These are phyloP conservation scores for Parus major DNA, from an alignment of 2,113 vertebrate genomes.

Conservation along the genomic window DNA sequence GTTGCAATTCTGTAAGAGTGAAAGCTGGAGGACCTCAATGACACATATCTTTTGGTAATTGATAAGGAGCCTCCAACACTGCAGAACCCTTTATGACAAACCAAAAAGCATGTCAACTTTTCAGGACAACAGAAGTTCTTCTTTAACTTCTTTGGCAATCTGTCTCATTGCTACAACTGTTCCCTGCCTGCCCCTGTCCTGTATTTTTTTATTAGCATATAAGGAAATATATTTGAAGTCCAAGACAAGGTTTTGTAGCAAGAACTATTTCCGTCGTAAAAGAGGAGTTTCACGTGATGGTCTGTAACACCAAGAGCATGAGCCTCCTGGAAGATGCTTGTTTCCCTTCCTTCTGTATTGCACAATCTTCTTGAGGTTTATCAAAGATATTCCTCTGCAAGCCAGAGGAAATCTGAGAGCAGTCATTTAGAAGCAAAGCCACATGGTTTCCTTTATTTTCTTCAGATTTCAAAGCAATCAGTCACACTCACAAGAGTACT, in stretches of 20 bases:
- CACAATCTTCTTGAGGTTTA: constrained; percentile 10
- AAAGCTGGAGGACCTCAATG: not conserved
- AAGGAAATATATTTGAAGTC: not conserved
- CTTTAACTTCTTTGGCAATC: not conserved
- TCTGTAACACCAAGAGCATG: not conserved
- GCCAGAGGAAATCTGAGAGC: not conserved
- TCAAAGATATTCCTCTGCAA: constrained; percentile 34
- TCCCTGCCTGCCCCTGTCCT: not conserved
- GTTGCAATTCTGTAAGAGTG: not conserved
- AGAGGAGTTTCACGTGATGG: not conserved
- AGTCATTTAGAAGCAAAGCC: not conserved
- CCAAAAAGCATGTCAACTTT: not conserved
- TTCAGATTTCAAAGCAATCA: not conserved
- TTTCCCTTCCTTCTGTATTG: not conserved
- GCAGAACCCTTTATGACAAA: not conserved
- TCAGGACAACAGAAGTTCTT: not conserved
- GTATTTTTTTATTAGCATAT: not conserved
- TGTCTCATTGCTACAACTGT: not conserved
- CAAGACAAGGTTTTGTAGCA: not conserved
- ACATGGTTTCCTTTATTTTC: not conserved
- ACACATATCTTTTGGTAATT: not conserved
- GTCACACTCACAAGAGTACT: not conserved
- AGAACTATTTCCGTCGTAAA: not conserved
- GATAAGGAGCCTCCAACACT: not conserved
- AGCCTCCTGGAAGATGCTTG: not conserved